Evolutionary conservation across 2,797 vertebrate species (phyloP).

Genomic region (Ctenopoma kingsleyae): DNA sequence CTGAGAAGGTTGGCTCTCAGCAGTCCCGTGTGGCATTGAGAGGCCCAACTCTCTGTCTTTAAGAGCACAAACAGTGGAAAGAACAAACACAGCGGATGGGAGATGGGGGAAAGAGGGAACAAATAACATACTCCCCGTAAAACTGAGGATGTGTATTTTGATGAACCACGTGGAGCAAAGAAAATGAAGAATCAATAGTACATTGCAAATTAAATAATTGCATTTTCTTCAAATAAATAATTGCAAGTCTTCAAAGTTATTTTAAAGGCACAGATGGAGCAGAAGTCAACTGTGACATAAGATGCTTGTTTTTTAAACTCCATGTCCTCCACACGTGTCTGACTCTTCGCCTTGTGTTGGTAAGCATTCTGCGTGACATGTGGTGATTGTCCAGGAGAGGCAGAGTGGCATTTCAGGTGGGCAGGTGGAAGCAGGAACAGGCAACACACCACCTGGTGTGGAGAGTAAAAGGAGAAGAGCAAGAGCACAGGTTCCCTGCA

Average conservation of each 20-base stretch:
- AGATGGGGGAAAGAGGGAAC: constrained; percentile 56
- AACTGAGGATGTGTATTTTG: constrained; percentile 45
- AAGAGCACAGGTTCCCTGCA: constrained; percentile 66
- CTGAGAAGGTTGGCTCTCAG: constrained; percentile 73
- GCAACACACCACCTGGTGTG: constrained; percentile 80
- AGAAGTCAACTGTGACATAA: constrained; percentile 45
- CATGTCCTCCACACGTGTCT: constrained; percentile 58
- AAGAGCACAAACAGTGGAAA: constrained; percentile 70
- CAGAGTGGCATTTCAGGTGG: constrained; percentile 69
- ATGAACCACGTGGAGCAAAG: constrained; percentile 23
- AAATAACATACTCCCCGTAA: constrained; percentile 28
- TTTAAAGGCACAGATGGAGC: constrained; percentile 72
- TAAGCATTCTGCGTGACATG: constrained; percentile 65
- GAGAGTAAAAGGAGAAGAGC: constrained; percentile 23
- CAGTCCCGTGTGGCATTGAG: constrained; percentile 60
- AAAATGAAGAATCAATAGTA: not conserved
- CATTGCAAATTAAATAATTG: not conserved
- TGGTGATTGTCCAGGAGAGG: constrained; percentile 51
- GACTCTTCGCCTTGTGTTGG: constrained; percentile 38
- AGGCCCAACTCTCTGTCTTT: constrained; percentile 65
- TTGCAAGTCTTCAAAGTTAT: constrained; percentile 76
- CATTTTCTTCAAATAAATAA: constrained; percentile 6
- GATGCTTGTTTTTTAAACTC: constrained; percentile 71
- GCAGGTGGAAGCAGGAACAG: constrained; percentile 70
- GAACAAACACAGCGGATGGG: constrained; percentile 65